Percentiles rank a stretch among this genome's conserved stretches.
Evolutionary conservation across 2,113 vertebrate species (phyloP).

Genomic region (Salminus brasiliensis): DNA sequence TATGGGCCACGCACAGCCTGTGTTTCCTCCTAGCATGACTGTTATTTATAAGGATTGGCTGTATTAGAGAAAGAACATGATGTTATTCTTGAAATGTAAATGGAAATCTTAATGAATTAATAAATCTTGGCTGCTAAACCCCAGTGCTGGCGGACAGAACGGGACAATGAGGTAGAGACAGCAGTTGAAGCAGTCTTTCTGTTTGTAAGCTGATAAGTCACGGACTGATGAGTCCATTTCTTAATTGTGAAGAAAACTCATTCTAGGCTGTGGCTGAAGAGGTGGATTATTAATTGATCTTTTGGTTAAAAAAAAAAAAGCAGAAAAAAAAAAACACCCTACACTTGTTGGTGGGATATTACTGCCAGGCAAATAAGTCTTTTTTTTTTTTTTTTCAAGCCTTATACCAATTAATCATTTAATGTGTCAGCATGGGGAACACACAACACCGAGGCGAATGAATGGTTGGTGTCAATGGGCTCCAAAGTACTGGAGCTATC

Average conservation of each 20-base stretch:
- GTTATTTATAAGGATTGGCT: constrained; percentile 72
- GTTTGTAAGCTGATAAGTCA: constrained; percentile 82
- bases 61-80: constrained; percentile 68
- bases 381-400: constrained; percentile 54
- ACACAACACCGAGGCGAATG: constrained; percentile 41
- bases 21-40: constrained; percentile 57
- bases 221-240: constrained; percentile 79
- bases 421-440: constrained; percentile 51
- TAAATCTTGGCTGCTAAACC: constrained; percentile 74
- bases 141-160: constrained; percentile 66
- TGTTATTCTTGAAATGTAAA: constrained; percentile 73
- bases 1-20: constrained; percentile 32
- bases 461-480: constrained; percentile 1
- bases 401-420: constrained; percentile 69
- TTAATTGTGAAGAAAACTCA: constrained; percentile 77
- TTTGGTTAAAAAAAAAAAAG: constrained; percentile 77
- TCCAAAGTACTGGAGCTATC: constrained; percentile 14
- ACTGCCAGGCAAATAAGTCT: constrained; percentile 67
- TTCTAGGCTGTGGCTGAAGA: constrained; percentile 75
- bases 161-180: constrained; percentile 74
- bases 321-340: constrained; percentile 67
- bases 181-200: constrained; percentile 70
- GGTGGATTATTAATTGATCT: constrained; percentile 77
- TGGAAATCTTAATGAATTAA: constrained; percentile 80
- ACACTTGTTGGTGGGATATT: constrained; percentile 64